Conservation (phyloP, 1,140 invertebrate genomes). For the Drosophila trapezifrons region DNA sequence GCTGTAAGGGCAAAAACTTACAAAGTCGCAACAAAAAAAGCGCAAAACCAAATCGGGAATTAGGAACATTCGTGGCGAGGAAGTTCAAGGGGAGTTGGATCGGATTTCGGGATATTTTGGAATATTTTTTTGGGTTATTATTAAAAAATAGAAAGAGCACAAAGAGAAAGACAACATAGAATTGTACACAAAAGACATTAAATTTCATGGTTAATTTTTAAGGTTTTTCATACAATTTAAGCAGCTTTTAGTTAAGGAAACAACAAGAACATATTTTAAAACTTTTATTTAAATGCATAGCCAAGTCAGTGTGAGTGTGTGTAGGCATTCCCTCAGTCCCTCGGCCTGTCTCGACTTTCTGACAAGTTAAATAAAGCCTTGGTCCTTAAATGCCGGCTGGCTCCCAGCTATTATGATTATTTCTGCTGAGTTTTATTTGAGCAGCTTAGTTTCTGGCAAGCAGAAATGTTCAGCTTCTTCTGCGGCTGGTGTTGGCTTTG, state of each 20-base stretch:
- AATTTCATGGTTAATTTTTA: constrained; percentile 35
- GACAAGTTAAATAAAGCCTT: constrained; percentile 40
- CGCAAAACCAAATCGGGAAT: constrained; percentile 37
- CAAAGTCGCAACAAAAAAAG: constrained; percentile 70
- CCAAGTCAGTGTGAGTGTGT: constrained; percentile 5
- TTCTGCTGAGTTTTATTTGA: constrained; percentile 44
- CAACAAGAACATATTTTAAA: constrained; percentile 3
- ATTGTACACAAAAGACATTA: constrained; percentile 69
- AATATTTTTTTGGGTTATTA: constrained; percentile 5
- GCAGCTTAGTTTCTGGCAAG: constrained; percentile 28
- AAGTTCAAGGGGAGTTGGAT: constrained; percentile 1
- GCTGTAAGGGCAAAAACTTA: constrained; percentile 85
- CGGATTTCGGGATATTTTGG: not conserved
- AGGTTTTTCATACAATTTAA: constrained; percentile 23
- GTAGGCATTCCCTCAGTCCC: constrained; percentile 3
- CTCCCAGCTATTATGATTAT: constrained; percentile 24
- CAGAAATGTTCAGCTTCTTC: constrained; percentile 1
- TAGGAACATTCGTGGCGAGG: constrained; percentile 5
- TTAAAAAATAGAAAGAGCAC: constrained; percentile 66
- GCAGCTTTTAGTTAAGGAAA: constrained; percentile 28
- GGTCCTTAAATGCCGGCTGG: constrained; percentile 16
- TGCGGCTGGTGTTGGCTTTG: constrained; percentile 22
- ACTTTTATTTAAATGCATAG: constrained; percentile 19
- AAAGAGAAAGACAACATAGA: constrained; percentile 76
- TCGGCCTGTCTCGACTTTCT: constrained; percentile 12